Base-by-base conservation (phyloP, 2,797 vertebrate species). In the Coregonus sp. region DNA sequence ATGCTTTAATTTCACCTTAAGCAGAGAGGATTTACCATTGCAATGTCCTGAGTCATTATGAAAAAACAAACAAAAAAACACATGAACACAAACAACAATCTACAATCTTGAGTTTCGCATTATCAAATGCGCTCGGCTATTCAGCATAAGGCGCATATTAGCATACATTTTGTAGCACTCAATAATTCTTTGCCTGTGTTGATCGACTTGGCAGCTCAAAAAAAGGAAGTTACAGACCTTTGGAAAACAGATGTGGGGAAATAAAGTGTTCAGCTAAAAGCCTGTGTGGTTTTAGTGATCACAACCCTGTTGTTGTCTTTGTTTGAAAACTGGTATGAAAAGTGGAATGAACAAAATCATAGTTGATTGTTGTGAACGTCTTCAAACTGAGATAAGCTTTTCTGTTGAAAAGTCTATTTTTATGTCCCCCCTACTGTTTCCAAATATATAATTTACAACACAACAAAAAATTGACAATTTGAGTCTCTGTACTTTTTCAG, bases 31-130 rank as follows among this genome's bases (percentile, higher is more conserved):
- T 73, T 79, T 18, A 37, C 20, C 20, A 75, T 84, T 81, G 74
- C 75, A 83, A 83, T 70, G 56, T 37, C 82, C 88, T 80, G 40
- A 81, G 70, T 20, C 9, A 20, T 84, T 87, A 75, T 78, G 65
- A 76, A 35, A 47, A 75, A 68, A 78, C 72, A 73, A 74, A 80
- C 25, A 25, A 25, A 80, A 69, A 47, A 40, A 75, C 33, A 82
- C 66, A 81, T 84, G 80, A 80, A 71, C 63, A 54, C 61, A 78
- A 35, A 40, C 33, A 4, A 40, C 68, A 59, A 78, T 73, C 72
- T 50, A 31, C 25, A 40, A 82, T 82, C 56, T 76, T 74, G 16
- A 40, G 65, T 74, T 77, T 80, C 18, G 40, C 35, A 31, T 47
- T 37, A 81, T 82, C 75, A 84, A 86, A 81, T 76, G 76, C 67